Evolutionary conservation across 2,888 invertebrate genomes (phyloP), one percentile per base, ranked within the genome.

Genomic region (Folsomia candida): DNA sequence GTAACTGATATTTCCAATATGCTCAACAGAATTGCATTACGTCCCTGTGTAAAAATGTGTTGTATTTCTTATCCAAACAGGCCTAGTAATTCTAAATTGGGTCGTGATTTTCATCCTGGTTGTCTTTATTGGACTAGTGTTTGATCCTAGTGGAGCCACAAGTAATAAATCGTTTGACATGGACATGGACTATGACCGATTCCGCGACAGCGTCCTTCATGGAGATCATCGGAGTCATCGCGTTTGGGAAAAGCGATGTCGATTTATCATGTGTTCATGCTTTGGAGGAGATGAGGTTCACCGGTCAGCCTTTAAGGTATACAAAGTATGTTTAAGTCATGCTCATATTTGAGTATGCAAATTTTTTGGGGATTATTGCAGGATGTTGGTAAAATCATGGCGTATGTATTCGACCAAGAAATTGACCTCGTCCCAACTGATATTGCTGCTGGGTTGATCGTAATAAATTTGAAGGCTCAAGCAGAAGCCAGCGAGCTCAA

Each of bases 381-480:
- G 22, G 54, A 54, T n/a, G 54, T 54, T 6, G 54, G 54, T 18
- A 89, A 89, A 76, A 84, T 93, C 9, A 86, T 93, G 74, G 90
- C 91, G 81, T 89, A 90, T 1, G 85, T 93, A 73, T 93, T 93
- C 83, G 87, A 93, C 80, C 20, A 54, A 18, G 91, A 92, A 76
- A 89, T 92, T 6, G 93, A 95, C 83, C 84, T 94, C 54, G 94
- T 95, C 0, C 91, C 93, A 0, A 92, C 93, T 0, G 96, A 95
- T 83, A 88, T 94, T 20, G 89, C 93, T 69, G 94, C 94, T 14
- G 95, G 94, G 14, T 89, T 93, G 80, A 89, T 95, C 25, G 87
- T 95, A 22, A 86, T 94, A 2, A 86, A 91, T 78, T 89, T 91
- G 2, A 87, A 90, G 67, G 73, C 90, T 90, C 81, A 91, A 91